These are phyloP conservation scores for Drepana falcataria DNA, from an alignment of 2,888 invertebrate genomes.

Conservation along the genomic window DNA sequence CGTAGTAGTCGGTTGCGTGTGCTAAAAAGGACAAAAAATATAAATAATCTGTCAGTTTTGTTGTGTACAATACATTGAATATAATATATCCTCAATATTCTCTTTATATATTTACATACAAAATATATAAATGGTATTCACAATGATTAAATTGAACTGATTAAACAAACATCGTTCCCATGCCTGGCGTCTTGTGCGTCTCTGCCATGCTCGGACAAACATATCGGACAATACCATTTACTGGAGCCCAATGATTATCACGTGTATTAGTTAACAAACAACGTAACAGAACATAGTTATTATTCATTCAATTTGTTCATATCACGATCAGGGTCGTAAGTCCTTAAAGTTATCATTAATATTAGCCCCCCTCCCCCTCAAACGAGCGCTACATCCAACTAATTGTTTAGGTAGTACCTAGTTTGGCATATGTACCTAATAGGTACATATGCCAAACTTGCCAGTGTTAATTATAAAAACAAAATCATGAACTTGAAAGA, in stretches of 20 bases:
- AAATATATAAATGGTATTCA: constrained; percentile 37
- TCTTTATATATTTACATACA: constrained; percentile 10
- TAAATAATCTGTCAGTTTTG: constrained; percentile 60
- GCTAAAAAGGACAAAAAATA: constrained; percentile 82
- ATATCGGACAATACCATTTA: constrained; percentile 13
- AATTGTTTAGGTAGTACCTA: no score
- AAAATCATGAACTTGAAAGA: no score
- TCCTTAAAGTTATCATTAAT: no score
- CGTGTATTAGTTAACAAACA: constrained; percentile 30
- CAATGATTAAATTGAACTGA: constrained; percentile 34
- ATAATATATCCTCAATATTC: no score
- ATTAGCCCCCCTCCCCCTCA: no score
- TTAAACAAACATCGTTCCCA: constrained; percentile 43
- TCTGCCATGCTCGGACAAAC: constrained; percentile 26
- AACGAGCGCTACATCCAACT: no score
- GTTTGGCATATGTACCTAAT: no score
- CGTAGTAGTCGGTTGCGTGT: constrained; percentile 99
- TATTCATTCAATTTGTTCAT: neutral
- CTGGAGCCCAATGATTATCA: constrained; percentile 16
- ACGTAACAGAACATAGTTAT: constrained; percentile 2
- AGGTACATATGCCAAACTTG: no score
- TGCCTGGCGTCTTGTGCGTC: constrained; percentile 38
- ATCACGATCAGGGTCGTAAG: neutral
- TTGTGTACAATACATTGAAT: constrained; percentile 1
- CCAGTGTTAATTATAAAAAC: no score